Conservation (phyloP, 2,888 invertebrate genomes). For the Drosophila prolongata region DNA sequence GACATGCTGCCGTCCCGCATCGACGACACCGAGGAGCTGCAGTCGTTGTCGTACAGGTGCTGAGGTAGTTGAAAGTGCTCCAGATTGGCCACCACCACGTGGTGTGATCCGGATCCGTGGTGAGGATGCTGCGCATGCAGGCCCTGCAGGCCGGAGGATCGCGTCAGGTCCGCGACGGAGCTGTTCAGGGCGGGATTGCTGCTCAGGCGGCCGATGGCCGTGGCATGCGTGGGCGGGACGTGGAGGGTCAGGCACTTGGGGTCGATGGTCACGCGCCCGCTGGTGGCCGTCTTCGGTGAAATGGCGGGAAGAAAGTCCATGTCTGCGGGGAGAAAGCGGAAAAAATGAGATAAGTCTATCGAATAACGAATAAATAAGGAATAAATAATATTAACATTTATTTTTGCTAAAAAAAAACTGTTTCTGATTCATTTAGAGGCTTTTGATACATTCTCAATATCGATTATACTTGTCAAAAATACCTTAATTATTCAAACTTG, state of each 20-base stretch:
- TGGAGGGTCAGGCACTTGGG: constrained; percentile 77
- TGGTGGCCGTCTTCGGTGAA: constrained; percentile 88
- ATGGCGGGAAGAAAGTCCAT: constrained; percentile 95
- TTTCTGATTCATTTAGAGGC: too few relatives aligned
- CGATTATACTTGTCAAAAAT: too few relatives aligned
- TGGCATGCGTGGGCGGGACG: constrained; percentile 52
- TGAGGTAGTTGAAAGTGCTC: constrained; percentile 81
- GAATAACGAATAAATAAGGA: too few relatives aligned
- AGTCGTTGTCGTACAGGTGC: constrained; percentile 72
- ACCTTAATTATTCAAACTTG: too few relatives aligned
- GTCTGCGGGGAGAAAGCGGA: constrained; percentile 85
- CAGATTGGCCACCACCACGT: constrained; percentile 48
- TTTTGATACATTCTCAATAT: too few relatives aligned
- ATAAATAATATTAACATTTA: too few relatives aligned
- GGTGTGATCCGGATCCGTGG: constrained; percentile 34
- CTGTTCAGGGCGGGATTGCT: constrained; percentile 60
- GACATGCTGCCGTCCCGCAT: constrained; percentile 78
- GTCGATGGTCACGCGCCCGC: constrained; percentile 79
- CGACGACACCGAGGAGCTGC: constrained; percentile 71
- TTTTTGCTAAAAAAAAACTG: too few relatives aligned
- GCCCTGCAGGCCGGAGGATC: constrained; percentile 45
- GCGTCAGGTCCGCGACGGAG: constrained; percentile 57
- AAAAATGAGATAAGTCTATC: not conserved
- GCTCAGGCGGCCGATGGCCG: constrained; percentile 55
- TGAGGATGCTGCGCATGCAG: constrained; percentile 38